Base-by-base conservation (phyloP, 2,797 vertebrate genomes). In the Arnoldichthys spilopterus region DNA sequence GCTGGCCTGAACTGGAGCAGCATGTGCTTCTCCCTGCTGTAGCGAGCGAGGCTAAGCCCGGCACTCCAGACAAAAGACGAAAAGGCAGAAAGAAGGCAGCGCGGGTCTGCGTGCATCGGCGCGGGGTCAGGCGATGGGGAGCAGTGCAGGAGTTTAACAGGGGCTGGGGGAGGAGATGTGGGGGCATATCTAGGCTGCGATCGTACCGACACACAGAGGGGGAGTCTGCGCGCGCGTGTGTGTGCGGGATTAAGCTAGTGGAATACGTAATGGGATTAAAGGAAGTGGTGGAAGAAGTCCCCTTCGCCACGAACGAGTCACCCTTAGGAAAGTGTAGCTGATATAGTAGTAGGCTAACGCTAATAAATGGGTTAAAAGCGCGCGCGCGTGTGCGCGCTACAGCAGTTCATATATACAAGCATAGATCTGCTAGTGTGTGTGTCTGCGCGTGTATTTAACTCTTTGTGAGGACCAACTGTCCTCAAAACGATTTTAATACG, bases 251-350 rank as follows among this genome's bases (percentile, higher is more conserved):
- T 82, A 76, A 68, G 12, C 72, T 69, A 78, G 51, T 77, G 74
- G 72, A 79, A 84, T 79, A 76, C 76, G 72, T 79, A 84, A 84
- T 84, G 76, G 73, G 83, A 84, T 84, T 84, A 84, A 72, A 73
- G 63, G 70, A 76, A 73, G 79, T 78, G 79, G 43, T 43, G n/a
- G 80, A 64, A 68, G 66, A 61, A 16, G 56, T 54, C 58, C 64
- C 70, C 49, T 61, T 37, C 16, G 51, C 24, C 56, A 59, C 24
- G 30, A 45, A 58, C 34, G 56, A 32, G 56, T 34, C 59, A 45
- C n/a, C 32, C 37, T 62, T 45, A 32, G 37, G 4, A 1, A 40
- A 59, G 56, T 63, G 30, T 20, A 54, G 28, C 32, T 62, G 63
- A 8, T 58, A 45, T 32, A 58, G 53, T 43, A 68, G 53, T 43